Evolutionary conservation across 1,140 invertebrate genomes (phyloP).

Genomic region (Drosophila nikananu): DNA sequence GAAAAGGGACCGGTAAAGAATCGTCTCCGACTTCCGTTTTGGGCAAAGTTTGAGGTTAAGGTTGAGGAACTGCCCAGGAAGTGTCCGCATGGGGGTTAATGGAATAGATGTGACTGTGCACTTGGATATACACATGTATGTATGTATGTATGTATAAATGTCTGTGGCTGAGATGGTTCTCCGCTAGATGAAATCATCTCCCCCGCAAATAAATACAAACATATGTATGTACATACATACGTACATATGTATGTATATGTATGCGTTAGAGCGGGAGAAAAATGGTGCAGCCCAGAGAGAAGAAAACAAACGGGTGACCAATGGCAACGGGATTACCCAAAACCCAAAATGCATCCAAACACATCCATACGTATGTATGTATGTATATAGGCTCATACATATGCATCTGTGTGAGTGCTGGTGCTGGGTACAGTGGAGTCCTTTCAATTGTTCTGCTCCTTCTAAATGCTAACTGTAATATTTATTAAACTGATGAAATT

Average conservation of each 20-base stretch:
- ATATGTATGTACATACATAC: neutral
- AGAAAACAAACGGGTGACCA: constrained; percentile 33
- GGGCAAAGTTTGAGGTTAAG: constrained; percentile 67
- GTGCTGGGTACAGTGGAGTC: constrained; percentile 13
- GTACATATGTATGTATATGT: neutral
- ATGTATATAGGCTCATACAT: neutral
- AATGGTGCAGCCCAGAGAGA: constrained; percentile 9
- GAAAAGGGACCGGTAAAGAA: constrained; percentile 33
- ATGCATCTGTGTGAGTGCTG: neutral
- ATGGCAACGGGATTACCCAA: constrained; percentile 47
- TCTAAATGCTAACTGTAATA: neutral
- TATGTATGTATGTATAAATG: neutral
- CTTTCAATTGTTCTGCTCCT: neutral
- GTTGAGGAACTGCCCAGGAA: constrained; percentile 43
- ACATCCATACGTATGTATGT: neutral
- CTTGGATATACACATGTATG: neutral
- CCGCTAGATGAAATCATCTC: constrained; percentile 22
- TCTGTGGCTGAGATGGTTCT: constrained; percentile 1
- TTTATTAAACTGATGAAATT: constrained; percentile 3
- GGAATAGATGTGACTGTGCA: constrained; percentile 32
- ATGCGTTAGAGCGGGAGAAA: neutral
- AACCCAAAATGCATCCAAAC: constrained; percentile 37
- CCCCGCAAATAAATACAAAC: constrained; percentile 3
- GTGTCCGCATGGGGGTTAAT: constrained; percentile 43
- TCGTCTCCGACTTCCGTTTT: constrained; percentile 71